Evolutionary conservation across 30 jellyfish, hydroid and myxozoan species (phyloP).

Genomic region (Aurelia sp.): DNA sequence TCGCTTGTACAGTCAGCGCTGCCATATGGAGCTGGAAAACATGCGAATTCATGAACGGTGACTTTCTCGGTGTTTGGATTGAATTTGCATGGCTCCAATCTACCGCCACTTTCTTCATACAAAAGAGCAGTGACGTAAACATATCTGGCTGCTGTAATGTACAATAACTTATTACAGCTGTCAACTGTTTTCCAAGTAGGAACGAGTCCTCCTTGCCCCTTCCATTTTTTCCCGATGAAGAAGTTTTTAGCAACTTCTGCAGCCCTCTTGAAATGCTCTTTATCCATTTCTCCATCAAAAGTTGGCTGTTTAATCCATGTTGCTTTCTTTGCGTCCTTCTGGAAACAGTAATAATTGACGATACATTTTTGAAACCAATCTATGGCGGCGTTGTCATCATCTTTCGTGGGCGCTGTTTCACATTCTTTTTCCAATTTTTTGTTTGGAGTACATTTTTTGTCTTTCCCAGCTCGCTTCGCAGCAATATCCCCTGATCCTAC

Average conservation of each 20-base stretch:
- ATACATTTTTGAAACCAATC: conserved; percentile 17
- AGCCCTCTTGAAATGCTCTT: not conserved
- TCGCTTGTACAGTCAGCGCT: conserved; percentile 58
- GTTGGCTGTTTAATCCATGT: not conserved
- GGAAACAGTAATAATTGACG: not conserved
- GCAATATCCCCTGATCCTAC: no score
- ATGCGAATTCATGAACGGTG: conserved; percentile 11
- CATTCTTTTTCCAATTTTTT: not conserved
- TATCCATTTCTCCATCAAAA: not conserved
- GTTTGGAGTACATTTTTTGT: no score
- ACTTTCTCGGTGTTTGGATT: not conserved
- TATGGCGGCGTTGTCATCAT: not conserved
- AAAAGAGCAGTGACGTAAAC: not conserved
- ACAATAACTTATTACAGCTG: conserved; percentile 23
- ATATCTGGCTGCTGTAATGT: conserved; percentile 39
- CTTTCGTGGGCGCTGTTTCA: not conserved
- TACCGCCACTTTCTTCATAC: not conserved
- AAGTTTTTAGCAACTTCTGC: conserved; percentile 4
- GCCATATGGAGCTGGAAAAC: conserved; percentile 39
- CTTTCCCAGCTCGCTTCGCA: no score
- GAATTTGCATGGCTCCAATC: not conserved
- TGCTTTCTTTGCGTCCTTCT: not conserved
- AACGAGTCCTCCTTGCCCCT: not conserved
- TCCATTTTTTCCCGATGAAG: conserved; percentile 3
- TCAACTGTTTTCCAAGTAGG: not conserved